A percentile compares a stretch with the other conserved stretches of the same genome.
Evolutionary conservation across 2,888 invertebrate genomes (phyloP).

Genomic region (Chromoteleia sp.): DNA sequence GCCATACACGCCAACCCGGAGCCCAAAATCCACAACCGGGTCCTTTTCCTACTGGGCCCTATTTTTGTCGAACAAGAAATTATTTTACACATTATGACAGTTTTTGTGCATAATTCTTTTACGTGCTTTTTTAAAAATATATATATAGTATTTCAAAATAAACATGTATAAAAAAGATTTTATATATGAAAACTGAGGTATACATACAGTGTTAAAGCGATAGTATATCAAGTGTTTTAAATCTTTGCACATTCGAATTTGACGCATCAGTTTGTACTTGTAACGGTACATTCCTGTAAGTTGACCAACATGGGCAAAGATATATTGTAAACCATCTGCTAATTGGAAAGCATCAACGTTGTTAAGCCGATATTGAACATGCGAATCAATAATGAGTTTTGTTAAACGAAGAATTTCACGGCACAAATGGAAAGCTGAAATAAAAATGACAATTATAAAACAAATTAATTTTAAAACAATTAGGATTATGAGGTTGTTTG

Average conservation of each 20-base stretch:
- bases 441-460: slow-evolving; percentile 28
- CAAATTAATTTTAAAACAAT: neutral
- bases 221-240: slow-evolving; percentile 99
- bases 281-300: slow-evolving; percentile 99
- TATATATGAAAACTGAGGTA: slow-evolving; percentile 3
- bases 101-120: too few species aligned
- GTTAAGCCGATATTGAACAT: slow-evolving; percentile 99
- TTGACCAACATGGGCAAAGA: slow-evolving; percentile 99
- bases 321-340: slow-evolving; percentile 99
- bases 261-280: slow-evolving; percentile 99
- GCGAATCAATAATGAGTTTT: slow-evolving; percentile 99
- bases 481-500: too few species aligned
- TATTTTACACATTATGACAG: too few species aligned
- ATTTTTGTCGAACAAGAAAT: too few species aligned
- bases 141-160: too few species aligned
- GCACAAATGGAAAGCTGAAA: slow-evolving; percentile 97
- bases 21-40: slow-evolving; percentile 99
- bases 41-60: slow-evolving; percentile 99
- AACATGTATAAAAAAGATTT: too few species aligned
- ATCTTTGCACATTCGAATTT: slow-evolving; percentile 99
- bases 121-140: too few species aligned
- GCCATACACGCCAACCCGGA: slow-evolving; percentile 99
- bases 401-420: slow-evolving; percentile 99
- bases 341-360: slow-evolving; percentile 99
- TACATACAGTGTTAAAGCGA: slow-evolving; percentile 97